Percentiles rank a stretch among this genome's conserved stretches.
phyloP scores from a whole-genome alignment of 2,113 vertebrate species.

The Paedocypris sp. region DNA sequence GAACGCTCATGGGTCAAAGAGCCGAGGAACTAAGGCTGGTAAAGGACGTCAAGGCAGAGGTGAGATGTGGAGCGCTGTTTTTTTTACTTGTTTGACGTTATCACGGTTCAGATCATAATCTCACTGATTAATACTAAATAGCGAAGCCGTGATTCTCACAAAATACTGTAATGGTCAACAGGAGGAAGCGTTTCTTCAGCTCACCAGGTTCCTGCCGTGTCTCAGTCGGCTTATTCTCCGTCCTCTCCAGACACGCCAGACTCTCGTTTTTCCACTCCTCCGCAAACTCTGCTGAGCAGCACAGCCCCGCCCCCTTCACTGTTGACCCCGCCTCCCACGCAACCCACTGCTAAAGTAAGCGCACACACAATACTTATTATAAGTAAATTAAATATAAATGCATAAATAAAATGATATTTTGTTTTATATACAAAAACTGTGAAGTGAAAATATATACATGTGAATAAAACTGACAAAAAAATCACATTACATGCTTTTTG shows the following conservation, averaged over 20 bases:
- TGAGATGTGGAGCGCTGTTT: conserved; percentile 37
- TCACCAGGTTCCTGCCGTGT: conserved; percentile 82
- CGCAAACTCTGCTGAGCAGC: conserved; percentile 77
- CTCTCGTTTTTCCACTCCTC: conserved; percentile 70
- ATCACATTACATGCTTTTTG: no score
- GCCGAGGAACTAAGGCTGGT: conserved; percentile 67
- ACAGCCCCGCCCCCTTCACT: conserved; percentile 38
- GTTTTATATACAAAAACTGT: no score
- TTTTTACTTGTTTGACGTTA: no score
- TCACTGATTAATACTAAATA: no score
- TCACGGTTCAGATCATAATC: no score
- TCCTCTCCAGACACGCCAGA: conserved; percentile 76
- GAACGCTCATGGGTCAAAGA: conserved; percentile 68
- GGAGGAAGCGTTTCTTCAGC: conserved; percentile 51
- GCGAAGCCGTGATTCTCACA: not conserved
- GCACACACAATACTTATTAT: not conserved
- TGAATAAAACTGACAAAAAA: no score
- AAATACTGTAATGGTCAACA: conserved; percentile 12
- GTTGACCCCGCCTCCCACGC: conserved; percentile 28
- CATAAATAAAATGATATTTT: no score
- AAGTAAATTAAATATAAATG: no score
- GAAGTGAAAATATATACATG: no score
- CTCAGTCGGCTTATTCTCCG: conserved; percentile 71
- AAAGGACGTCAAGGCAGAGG: conserved; percentile 68
- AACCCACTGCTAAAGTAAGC: conserved; percentile 27